Evolutionary conservation across 2,797 vertebrate genomes (phyloP), one percentile per base, ranked within the genome.

Genomic region (Trematomus bernacchii): DNA sequence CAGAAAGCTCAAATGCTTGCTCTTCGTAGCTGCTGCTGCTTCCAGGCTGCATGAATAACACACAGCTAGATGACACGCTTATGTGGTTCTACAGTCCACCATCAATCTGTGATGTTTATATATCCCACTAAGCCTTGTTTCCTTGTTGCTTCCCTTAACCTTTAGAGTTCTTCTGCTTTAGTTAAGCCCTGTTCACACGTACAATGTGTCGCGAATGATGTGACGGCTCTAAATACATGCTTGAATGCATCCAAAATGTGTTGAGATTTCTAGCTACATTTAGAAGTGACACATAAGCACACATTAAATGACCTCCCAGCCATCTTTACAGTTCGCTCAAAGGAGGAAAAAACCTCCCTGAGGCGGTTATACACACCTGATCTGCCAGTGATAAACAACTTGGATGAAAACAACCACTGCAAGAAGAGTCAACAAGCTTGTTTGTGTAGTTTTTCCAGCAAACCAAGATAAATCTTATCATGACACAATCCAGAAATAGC

Each of bases 1-100:
- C 78, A 71, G 73, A 90, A 76, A 79, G 73, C 66, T 54, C n/a
- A 27, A 52, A 74, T 27, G 48, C 68, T 71, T 8, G 2, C 66
- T 79, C 60, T 63, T 63, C 71, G 66, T 21, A 73, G 67, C 73
- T 72, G 33, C 62, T 71, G 71, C 68, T 50, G 71, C 71, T 76
- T 59, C 9, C 33, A 19, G 55, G 19, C 60, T 40, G 60, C 54
- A 48, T 46, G 33, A 77, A 77, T 59, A 87, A 79, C 71, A 76
- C 59, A 66, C 23, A 10, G 53, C 33, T 52, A 57, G 23, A 71
- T 65, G 10, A 64, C 37, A 19, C 59, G 46, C 21, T 40, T 3
- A 19, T 3, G 16, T 30, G 19, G 12, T 40, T 64, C 15, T 8
- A n/a, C 14, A 33, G 18, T 6, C 9, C 0, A 7, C 19, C 40